Percentiles rank a stretch among this genome's conserved stretches.
Conservation (phyloP, 2,888 invertebrate genomes). For the Agonopterix heracliana region DNA sequence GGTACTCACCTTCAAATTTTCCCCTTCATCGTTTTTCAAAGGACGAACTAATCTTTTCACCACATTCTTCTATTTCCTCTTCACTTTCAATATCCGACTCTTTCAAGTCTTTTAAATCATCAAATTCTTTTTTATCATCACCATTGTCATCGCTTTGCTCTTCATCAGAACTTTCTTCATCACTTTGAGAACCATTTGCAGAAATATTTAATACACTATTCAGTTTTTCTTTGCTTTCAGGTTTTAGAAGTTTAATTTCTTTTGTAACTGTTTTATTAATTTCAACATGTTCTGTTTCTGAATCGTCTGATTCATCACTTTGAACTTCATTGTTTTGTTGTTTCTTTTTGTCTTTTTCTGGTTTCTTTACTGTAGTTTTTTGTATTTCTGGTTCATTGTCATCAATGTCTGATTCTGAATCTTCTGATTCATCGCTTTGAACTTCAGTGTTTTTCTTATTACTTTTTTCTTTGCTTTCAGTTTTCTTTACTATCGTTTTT, state of each 20-base stretch:
- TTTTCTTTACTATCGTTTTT: neutral
- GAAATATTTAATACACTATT: neutral
- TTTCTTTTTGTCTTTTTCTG: too few species aligned
- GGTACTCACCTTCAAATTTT: conserved; percentile 50
- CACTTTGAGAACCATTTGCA: neutral
- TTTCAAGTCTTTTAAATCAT: conserved; percentile 66
- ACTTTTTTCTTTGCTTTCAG: too few species aligned
- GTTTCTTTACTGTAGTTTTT: too few species aligned
- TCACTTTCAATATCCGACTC: conserved; percentile 58
- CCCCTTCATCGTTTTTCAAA: conserved; percentile 48
- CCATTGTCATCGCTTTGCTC: conserved; percentile 20
- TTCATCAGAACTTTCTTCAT: conserved; percentile 9
- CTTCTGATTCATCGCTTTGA: neutral
- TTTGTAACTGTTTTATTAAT: neutral
- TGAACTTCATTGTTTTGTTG: conserved; percentile 2
- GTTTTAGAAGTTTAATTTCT: neutral
- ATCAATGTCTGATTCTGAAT: neutral
- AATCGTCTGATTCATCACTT: neutral
- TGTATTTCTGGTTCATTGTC: neutral
- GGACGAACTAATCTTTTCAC: conserved; percentile 39
- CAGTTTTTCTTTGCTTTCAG: neutral
- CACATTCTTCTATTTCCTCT: conserved; percentile 26
- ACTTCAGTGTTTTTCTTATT: too few species aligned
- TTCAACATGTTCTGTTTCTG: neutral
- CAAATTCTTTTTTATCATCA: conserved; percentile 14